Base-by-base conservation (phyloP, 2,797 vertebrate genomes). In the Apogon talboti region DNA sequence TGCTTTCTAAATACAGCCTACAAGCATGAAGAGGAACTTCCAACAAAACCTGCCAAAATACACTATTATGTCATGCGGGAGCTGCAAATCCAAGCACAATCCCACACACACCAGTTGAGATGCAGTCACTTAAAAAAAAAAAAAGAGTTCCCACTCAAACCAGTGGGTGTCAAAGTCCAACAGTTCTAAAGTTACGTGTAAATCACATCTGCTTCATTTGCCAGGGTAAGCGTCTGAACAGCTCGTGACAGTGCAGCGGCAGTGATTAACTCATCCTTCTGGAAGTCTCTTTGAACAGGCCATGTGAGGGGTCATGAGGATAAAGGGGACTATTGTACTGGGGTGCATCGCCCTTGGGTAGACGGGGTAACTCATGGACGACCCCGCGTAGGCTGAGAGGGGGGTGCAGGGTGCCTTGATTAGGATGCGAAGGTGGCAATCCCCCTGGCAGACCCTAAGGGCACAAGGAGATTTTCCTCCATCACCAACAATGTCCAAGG, bases 171-270 rank as follows among this genome's bases (percentile, higher is more conserved):
- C 28, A 4, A 82, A 83, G 43, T 54, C 60, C 30, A 56, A 51
- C 45, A 2, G 51, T 42, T 46, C 72, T 38, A 13, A 51, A 30
- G 46, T 57, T 66, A 7, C 1, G 19, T 74, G 84, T 85, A 85
- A 87, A 87, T 88, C 82, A 78, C 52, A 44, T 77, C 51, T 48
- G 70, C 80, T 74, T 66, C 53, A 35, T 71, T 79, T 77, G 61
- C 75, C 72, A 30, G 3, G 46, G 10, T 2, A 11, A 46, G 13
- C 11, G 37, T 11, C 11, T 16, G 14, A 52, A 41, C 53, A 4
- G 60, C 45, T 30, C 13, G 21, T 4, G 6, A 19, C 13, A 3
- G 15, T 11, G 13, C 47, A 51, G 15, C 42, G 10, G 28, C 13
- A 0, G 56, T 60, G 75, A 85, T 82, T 73, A 81, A 86, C 68